Percentiles rank a stretch among this genome's conserved stretches.
Conservation (phyloP, 2,113 vertebrate species). For the Sialia sialis region DNA sequence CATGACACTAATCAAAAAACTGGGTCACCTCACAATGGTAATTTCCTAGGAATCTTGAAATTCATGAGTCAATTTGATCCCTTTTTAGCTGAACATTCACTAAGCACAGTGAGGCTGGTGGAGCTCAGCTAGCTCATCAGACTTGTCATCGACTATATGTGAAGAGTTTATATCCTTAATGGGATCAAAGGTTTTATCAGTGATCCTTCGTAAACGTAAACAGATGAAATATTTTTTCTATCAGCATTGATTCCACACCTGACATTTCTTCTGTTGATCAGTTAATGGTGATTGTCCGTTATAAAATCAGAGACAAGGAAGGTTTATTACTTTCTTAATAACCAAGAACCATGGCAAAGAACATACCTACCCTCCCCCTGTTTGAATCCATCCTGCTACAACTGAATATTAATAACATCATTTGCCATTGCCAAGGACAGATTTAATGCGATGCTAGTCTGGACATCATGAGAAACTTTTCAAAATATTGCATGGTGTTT, state of each 20-base stretch:
- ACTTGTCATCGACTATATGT: constrained; percentile 70
- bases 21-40: constrained; percentile 73
- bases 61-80: constrained; percentile 70
- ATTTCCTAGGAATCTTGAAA: constrained; percentile 75
- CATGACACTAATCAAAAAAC: constrained; percentile 74
- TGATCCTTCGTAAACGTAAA: constrained; percentile 68
- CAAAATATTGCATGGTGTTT: neutral
- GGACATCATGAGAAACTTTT: constrained; percentile 29
- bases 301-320: constrained; percentile 56
- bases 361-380: neutral
- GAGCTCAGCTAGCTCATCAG: constrained; percentile 59
- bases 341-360: neutral
- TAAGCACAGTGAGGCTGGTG: constrained; percentile 48
- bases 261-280: constrained; percentile 72
- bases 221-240: constrained; percentile 67
- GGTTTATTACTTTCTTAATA: constrained; percentile 64
- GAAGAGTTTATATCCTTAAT: constrained; percentile 78
- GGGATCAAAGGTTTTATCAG: constrained; percentile 76
- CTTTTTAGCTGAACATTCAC: constrained; percentile 67
- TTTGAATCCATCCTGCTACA: constrained; percentile 44
- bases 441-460: constrained; percentile 2
- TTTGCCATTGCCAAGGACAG: constrained; percentile 42
- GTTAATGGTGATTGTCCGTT: constrained; percentile 71
- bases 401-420: constrained; percentile 53
- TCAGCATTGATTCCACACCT: constrained; percentile 70